Percentiles rank a stretch among this genome's conserved stretches.
These are phyloP conservation scores for Rafetus swinhoei DNA, from an alignment of 2,113 vertebrate genomes.

Conservation along the genomic window DNA sequence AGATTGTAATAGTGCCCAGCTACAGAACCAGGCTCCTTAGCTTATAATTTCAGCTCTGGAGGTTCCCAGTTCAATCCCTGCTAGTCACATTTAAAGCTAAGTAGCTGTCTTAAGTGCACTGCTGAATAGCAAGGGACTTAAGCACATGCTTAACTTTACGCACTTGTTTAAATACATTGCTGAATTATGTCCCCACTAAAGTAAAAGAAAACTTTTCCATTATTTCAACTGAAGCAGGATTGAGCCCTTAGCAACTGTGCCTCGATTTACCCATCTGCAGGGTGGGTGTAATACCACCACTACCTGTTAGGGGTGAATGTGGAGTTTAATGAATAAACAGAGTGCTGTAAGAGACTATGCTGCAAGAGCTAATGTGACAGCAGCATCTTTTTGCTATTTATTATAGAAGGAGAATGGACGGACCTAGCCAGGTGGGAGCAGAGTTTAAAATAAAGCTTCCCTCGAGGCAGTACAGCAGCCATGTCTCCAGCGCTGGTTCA, in stretches of 20 bases:
- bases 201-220: neutral
- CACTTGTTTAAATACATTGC: neutral
- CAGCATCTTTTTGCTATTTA: rapidly evolving
- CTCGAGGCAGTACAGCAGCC: neutral
- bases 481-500: rapidly evolving
- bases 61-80: neutral
- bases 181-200: neutral
- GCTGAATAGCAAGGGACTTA: neutral
- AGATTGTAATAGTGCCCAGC: neutral
- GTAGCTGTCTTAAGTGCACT: neutral
- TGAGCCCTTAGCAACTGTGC: rapidly evolving
- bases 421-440: neutral
- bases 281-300: rapidly evolving
- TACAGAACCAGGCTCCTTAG: neutral
- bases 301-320: neutral
- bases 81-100: neutral
- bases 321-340: rapidly evolving
- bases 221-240: neutral
- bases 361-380: neutral
- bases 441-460: neutral
- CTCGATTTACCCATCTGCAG: neutral
- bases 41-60: neutral
- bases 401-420: neutral
- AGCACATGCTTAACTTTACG: neutral
- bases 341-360: rapidly evolving